These are phyloP conservation scores for Ochropacha duplaris DNA, from an alignment of 2,888 invertebrate species.

Conservation along the genomic window DNA sequence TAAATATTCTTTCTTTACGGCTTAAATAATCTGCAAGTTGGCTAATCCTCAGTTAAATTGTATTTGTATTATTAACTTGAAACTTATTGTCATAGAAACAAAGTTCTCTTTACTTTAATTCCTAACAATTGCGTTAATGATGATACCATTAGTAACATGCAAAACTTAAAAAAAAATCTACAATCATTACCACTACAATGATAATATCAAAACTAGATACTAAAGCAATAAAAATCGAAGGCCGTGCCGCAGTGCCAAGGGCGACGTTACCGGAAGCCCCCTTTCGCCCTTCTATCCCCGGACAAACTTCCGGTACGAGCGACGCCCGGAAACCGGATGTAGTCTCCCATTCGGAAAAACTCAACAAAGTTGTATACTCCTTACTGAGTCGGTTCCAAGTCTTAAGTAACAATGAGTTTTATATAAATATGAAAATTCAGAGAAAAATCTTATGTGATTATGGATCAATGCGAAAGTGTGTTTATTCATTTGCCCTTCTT, in stretches of 20 bases:
- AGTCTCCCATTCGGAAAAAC: constrained; percentile 70
- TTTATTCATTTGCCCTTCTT: too few species aligned
- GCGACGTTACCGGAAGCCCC: constrained; percentile 51
- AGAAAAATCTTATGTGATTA: too few species aligned
- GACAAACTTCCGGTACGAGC: constrained; percentile 63
- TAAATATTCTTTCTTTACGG: too few species aligned
- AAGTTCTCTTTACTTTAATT: too few species aligned
- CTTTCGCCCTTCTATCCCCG: constrained; percentile 35
- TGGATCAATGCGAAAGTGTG: background rate
- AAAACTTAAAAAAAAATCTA: too few species aligned
- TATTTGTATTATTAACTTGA: too few species aligned
- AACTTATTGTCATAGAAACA: too few species aligned
- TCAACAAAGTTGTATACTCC: constrained; percentile 32
- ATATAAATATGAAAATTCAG: background rate
- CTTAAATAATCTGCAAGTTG: too few species aligned
- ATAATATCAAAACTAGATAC: background rate
- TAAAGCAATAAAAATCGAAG: constrained; percentile 38
- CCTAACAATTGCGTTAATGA: too few species aligned
- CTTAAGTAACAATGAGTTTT: background rate
- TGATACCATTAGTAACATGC: too few species aligned
- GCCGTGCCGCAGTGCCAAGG: constrained; percentile 36
- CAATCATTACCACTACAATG: background rate
- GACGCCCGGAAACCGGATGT: constrained; percentile 64
- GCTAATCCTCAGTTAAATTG: too few species aligned
- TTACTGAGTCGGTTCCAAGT: background rate